phyloP scores from a whole-genome alignment of 2,888 invertebrate genomes.

The Coelinius sp. region DNA sequence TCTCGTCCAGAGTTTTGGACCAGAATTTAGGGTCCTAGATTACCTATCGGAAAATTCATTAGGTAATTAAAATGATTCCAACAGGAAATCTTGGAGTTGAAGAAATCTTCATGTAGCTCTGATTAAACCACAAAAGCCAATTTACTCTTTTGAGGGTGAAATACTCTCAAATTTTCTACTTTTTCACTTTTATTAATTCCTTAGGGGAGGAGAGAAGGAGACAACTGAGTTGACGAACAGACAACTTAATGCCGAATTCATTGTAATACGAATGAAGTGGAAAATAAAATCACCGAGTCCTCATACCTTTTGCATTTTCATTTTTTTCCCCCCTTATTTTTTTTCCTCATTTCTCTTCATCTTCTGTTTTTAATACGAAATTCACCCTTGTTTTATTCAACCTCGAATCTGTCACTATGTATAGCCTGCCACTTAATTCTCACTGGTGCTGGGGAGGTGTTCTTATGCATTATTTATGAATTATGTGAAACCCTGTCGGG shows the following conservation, averaged over 20 bases:
- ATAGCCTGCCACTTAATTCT: slow-evolving; percentile 30
- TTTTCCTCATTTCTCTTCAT: slow-evolving; percentile 5
- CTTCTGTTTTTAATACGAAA: slow-evolving; percentile 18
- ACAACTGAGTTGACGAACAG: slow-evolving; percentile 11
- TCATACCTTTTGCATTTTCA: not conserved
- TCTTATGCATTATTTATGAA: slow-evolving; percentile 39
- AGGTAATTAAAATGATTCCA: not conserved
- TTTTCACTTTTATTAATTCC: not conserved
- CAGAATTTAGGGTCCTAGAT: not conserved
- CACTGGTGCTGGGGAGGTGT: not conserved
- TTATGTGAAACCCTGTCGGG: slow-evolving; percentile 14
- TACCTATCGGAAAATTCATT: not conserved
- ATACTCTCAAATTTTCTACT: not conserved
- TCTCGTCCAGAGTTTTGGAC: not conserved
- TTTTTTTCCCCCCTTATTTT: not conserved
- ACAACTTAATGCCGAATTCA: slow-evolving; percentile 39
- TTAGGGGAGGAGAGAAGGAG: not conserved
- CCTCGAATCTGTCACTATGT: slow-evolving; percentile 16
- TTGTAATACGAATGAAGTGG: slow-evolving; percentile 36
- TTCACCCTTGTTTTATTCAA: slow-evolving; percentile 39
- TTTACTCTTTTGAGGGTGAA: slow-evolving; percentile 5
- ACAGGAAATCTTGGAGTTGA: not conserved
- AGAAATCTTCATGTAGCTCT: not conserved
- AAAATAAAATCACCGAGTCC: slow-evolving; percentile 37
- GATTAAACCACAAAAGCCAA: slow-evolving; percentile 4